Evolutionary conservation across 1,140 invertebrate genomes (phyloP).

Genomic region (Samia ricini): DNA sequence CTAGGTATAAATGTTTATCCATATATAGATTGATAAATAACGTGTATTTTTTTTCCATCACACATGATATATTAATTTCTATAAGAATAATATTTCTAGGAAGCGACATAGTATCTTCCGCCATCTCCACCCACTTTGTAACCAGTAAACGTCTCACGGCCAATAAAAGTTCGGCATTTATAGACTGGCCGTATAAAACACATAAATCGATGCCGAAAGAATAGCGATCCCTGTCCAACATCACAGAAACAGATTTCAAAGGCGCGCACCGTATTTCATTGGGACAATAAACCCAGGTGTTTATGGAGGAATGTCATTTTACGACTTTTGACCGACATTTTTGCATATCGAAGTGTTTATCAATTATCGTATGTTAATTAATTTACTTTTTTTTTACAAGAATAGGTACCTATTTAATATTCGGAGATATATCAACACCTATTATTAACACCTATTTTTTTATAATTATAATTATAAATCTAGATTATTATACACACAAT

Average conservation of each 20-base stretch:
- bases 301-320: constrained; percentile 47
- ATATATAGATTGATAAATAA: not conserved
- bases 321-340: constrained; percentile 26
- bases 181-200: constrained; percentile 66
- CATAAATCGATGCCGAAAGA: constrained; percentile 67
- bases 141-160: constrained; percentile 71
- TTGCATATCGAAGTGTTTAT: not conserved
- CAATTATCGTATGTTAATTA: not conserved
- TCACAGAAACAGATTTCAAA: constrained; percentile 69
- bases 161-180: constrained; percentile 71
- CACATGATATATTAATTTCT: not conserved
- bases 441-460: too few species aligned
- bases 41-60: not conserved
- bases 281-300: constrained; percentile 60
- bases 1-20: not conserved
- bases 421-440: too few species aligned
- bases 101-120: constrained; percentile 62
- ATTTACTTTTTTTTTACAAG: not conserved
- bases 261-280: constrained; percentile 59
- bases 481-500: too few species aligned
- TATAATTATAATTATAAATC: too few species aligned
- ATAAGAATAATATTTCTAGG: constrained; percentile 44
- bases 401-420: too few species aligned
- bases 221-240: constrained; percentile 58
- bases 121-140: constrained; percentile 68